Evolutionary conservation across 1,140 invertebrate genomes (phyloP).

Genomic region (Musca vetustissima): DNA sequence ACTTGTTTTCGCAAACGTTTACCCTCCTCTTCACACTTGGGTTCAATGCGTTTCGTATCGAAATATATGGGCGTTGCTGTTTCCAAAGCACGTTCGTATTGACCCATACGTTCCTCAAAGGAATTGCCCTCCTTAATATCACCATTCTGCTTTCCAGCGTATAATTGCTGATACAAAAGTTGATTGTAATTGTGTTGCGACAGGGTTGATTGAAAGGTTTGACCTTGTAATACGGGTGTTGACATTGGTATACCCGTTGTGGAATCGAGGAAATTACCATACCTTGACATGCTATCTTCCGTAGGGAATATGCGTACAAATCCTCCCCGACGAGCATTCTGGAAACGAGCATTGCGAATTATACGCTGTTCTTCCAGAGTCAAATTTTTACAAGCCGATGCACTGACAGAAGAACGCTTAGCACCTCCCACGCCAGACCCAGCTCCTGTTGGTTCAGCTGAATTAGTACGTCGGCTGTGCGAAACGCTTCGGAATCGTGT

Average conservation of each 20-base stretch:
- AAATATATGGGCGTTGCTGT: conserved; percentile 40
- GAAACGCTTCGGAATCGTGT: conserved; percentile 49
- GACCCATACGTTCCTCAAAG: conserved; percentile 48
- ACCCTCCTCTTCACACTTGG: conserved; percentile 48
- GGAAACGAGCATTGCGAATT: conserved; percentile 74
- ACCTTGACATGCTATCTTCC: conserved; percentile 81
- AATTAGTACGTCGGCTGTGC: conserved; percentile 64
- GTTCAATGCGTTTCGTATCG: conserved; percentile 37
- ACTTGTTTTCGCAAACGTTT: conserved; percentile 45
- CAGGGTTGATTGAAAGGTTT: conserved; percentile 60
- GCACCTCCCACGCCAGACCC: neutral
- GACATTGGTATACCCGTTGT: conserved; percentile 70
- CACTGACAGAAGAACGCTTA: conserved; percentile 4
- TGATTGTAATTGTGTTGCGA: conserved; percentile 76
- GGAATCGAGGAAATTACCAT: conserved; percentile 64
- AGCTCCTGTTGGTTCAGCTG: conserved; percentile 61
- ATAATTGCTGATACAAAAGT: conserved; percentile 66
- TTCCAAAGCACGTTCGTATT: conserved; percentile 49
- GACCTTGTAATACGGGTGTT: conserved; percentile 62
- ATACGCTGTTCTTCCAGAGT: conserved; percentile 80
- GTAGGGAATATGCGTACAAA: conserved; percentile 92
- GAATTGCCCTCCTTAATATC: conserved; percentile 36
- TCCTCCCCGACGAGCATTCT: conserved; percentile 82
- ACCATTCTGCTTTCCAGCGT: conserved; percentile 43
- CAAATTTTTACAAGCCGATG: conserved; percentile 53